These are phyloP conservation scores for Brachyhypopomus occidentalis DNA, from an alignment of 2,113 vertebrate genomes.

Conservation along the genomic window DNA sequence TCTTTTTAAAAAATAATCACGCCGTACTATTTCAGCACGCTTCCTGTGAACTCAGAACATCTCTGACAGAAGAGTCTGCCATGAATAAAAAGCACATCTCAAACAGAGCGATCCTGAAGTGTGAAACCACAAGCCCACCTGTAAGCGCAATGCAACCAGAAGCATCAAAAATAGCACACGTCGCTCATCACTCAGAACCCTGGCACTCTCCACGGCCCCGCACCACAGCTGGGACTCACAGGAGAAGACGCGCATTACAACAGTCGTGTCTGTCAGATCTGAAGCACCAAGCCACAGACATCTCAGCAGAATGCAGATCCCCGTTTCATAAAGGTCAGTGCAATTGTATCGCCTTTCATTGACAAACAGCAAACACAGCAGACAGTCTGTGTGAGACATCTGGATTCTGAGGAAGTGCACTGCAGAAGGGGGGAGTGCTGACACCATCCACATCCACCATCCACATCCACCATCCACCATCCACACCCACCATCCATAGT, in stretches of 20 bases:
- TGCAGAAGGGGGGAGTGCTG: neutral
- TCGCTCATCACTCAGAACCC: neutral
- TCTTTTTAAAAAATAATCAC: neutral
- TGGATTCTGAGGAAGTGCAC: neutral
- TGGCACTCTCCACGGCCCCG: neutral
- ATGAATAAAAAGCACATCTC: neutral
- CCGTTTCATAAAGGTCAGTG: slow-evolving; percentile 32
- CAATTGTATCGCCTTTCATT: slow-evolving; percentile 7
- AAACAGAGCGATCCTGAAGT: too few relatives aligned
- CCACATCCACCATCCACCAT: neutral
- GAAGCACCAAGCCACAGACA: neutral
- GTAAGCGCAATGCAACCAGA: neutral
- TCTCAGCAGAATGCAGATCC: neutral
- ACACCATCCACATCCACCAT: neutral
- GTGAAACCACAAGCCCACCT: neutral
- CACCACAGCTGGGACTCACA: neutral
- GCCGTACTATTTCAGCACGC: neutral
- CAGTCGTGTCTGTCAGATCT: neutral
- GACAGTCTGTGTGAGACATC: neutral
- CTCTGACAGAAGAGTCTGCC: neutral
- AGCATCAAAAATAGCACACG: neutral
- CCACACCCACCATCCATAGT: neutral
- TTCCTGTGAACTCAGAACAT: neutral
- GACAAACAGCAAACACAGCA: slow-evolving; percentile 27
- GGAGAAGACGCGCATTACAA: neutral